Conservation (phyloP, 2,888 invertebrate genomes). For the Erpobdella octoculata region DNA sequence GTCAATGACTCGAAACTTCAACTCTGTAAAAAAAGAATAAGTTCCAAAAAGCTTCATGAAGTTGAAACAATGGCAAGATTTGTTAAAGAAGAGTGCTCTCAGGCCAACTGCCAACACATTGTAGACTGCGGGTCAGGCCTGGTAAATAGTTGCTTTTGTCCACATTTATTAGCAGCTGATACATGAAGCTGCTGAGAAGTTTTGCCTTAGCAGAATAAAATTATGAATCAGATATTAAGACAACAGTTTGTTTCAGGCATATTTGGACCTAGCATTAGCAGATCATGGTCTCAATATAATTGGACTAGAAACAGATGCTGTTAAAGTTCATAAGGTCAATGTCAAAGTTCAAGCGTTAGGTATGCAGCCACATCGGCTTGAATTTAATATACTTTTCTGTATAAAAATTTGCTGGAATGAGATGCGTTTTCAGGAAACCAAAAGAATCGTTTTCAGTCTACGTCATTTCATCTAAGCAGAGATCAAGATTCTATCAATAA, state of each 20-base stretch:
- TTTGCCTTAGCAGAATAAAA: too few relatives aligned
- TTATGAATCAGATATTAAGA: neutral
- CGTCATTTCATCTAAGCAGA: neutral
- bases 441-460: neutral
- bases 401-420: neutral
- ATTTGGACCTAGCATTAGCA: slow-evolving; percentile 45
- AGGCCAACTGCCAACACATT: slow-evolving; percentile 39
- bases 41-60: slow-evolving; percentile 48
- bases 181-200: too few relatives aligned
- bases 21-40: slow-evolving; percentile 41
- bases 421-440: neutral
- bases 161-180: too few relatives aligned
- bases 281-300: slow-evolving; percentile 42
- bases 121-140: slow-evolving; percentile 48
- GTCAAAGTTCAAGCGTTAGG: neutral
- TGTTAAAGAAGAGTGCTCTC: slow-evolving; percentile 40
- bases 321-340: neutral
- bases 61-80: slow-evolving; percentile 44
- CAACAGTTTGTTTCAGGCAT: slow-evolving; percentile 41
- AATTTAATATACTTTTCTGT: neutral
- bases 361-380: too few relatives aligned
- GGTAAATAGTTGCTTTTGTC: slow-evolving; percentile 39
- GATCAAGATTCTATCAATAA: neutral
- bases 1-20: neutral
- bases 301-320: slow-evolving; percentile 40